Conservation (phyloP, 2,797 vertebrate species). For the Thamnophis elegans region DNA sequence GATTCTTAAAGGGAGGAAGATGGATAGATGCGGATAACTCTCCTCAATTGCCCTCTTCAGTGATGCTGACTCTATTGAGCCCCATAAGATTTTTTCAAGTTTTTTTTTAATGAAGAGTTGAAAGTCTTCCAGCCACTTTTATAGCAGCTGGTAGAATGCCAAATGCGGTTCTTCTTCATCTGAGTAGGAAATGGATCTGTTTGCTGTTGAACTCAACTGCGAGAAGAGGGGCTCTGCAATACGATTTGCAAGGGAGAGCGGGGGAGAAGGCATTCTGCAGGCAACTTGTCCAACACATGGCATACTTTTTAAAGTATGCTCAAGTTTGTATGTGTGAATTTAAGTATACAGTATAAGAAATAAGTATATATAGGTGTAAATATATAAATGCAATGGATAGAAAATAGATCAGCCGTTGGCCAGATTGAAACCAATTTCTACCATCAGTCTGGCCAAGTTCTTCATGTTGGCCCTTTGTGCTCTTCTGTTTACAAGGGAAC, state of each 20-base stretch:
- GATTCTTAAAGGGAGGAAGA: neutral
- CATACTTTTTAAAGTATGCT: neutral
- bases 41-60: neutral
- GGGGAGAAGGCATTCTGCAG: neutral
- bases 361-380: neutral
- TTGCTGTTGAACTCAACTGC: neutral
- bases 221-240: neutral
- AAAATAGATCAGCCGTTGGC: neutral
- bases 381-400: neutral
- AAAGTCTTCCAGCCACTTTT: neutral
- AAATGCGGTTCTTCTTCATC: neutral
- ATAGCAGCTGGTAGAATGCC: neutral
- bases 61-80: neutral
- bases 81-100: neutral
- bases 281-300: neutral
- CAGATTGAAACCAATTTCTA: neutral
- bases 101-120: neutral
- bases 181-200: neutral
- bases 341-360: neutral
- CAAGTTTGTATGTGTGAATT: neutral
- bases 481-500: constrained; percentile 63
- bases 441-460: neutral
- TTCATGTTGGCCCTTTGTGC: neutral
- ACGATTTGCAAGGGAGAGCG: neutral
- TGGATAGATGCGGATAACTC: neutral